Base-by-base conservation (phyloP, 2,888 invertebrate species). In the Amphimallon solstitiale region DNA sequence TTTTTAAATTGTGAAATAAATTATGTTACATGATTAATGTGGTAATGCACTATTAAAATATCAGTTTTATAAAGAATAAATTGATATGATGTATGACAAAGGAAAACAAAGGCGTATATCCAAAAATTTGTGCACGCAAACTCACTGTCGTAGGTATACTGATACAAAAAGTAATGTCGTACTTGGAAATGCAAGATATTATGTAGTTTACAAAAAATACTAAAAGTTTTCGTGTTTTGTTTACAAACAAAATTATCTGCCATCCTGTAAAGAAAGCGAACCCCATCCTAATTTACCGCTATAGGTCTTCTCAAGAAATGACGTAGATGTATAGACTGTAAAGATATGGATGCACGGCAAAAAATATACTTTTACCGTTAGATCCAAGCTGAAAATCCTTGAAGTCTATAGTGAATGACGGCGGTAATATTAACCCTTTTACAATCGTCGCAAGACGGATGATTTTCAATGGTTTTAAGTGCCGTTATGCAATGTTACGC, bases 401-500 rank as follows among this genome's bases (percentile, higher is more conserved):
- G 56, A 59, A 43, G 19, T 3, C 15, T n/a, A n/a, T n/a, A n/a
- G 2, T 45, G 17, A 15, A 15, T 9, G 17, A 45, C 17, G 10
- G 2, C 43, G 43, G 34, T 21, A 43, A 23, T 59, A n/a, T 59
- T 43, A 59, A 59, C 56, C 56, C 56, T 59, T 56, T 21, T 34
- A 10, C 21, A 10, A 12, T 15, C 29, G n/a, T 54, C 29, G 7
- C 43, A 29, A 59, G 29, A 7, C 56, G 43, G 40, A 51, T 49
- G 34, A 38, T 59, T 48, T 40, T 60, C 60, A 60, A 65, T 48
- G 49, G 45, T 29, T 63, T n/a, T 52, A 35, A 49, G 65, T 60
- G 43, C 69, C 69, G 69, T 69, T 69, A 69, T 60, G 77, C 73
- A 78, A 79, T 78, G 77, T 77, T 79, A 78, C 79, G 80, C 79